These are phyloP conservation scores for Drosophila novamexicana DNA, from an alignment of 1,140 invertebrate genomes.

Conservation along the genomic window DNA sequence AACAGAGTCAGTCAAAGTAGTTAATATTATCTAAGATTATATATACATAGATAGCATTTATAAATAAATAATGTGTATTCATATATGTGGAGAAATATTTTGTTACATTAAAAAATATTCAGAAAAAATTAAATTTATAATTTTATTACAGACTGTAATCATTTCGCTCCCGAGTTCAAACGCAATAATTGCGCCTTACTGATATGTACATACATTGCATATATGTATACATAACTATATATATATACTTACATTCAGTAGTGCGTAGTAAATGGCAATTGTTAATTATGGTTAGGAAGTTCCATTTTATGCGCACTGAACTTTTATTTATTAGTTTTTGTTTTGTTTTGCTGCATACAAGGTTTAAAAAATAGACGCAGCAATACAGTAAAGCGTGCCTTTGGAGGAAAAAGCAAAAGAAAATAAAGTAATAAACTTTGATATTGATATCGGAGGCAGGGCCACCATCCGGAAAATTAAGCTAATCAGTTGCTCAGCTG, in stretches of 20 bases:
- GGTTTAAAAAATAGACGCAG: background rate
- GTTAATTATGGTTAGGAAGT: slow-evolving; percentile 7
- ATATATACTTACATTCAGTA: background rate
- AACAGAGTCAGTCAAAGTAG: too few species aligned
- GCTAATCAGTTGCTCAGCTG: slow-evolving; percentile 77
- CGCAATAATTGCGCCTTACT: background rate
- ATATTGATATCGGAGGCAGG: slow-evolving; percentile 37
- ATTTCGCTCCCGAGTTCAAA: background rate
- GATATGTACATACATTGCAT: slow-evolving; percentile 1
- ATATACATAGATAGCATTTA: too few species aligned
- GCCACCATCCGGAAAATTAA: slow-evolving; percentile 69
- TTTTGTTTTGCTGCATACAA: background rate
- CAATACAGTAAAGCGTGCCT: slow-evolving; percentile 1
- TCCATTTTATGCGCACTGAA: background rate
- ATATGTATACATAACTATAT: slow-evolving; percentile 1
- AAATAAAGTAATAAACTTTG: slow-evolving; percentile 31
- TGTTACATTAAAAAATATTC: too few species aligned
- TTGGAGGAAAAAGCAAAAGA: background rate
- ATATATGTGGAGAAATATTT: too few species aligned
- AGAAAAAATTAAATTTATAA: too few species aligned
- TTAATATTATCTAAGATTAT: too few species aligned
- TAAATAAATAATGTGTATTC: too few species aligned
- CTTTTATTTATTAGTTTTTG: background rate
- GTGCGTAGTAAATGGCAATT: slow-evolving; percentile 10
- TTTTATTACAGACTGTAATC: background rate